Evolutionary conservation across 2,888 invertebrate genomes (phyloP), one percentile per base, ranked within the genome.

Genomic region (Agrenia bidenticulata): DNA sequence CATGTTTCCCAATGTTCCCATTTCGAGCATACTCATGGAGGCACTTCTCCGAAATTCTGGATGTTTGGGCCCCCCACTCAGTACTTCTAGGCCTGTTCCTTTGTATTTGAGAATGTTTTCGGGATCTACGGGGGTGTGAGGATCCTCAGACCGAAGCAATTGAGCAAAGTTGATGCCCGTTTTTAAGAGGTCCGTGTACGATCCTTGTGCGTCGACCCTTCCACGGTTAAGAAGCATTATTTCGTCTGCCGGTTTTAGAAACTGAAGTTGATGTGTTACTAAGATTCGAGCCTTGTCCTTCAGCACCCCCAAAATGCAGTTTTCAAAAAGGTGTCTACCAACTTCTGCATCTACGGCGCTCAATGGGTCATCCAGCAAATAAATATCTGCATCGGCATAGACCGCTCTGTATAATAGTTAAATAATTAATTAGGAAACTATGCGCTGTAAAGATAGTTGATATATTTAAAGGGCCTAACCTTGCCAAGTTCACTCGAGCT

Each of bases 91-190:
- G 9, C 68, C 68, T 51, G 65, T 62, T 50, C 68, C 68, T 27
- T 68, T 68, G 41, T 59, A 17, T 21, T 68, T 68, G 13, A 68
- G 32, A 2, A 42, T 23, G n/a, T 2, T 4, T n/a, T 32, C 17
- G n/a, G 21, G 24, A 11, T 55, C 15, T 5, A 5, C 51, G n/a
- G n/a, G 15, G 21, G 5, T 4, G n/a, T n/a, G n/a, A 26, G 55
- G 5, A 2, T 63, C 63, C 9, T 65, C 67, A n/a, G 50, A 58
- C 77, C 82, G 85, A 64, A 92, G 79, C 68, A 93, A 79, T 77
- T 87, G 83, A 0, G 90, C 89, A 79, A 92, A 91, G 80, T 92
- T 88, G 74, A 90, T 79, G 0, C 90, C 91, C 4, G 87, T 86
- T 2, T 85, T 86, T 72, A 87, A 85, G 1, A 92, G 81, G 1